Conservation (phyloP, 2,797 vertebrate species). For the Cuniculus paca region DNA sequence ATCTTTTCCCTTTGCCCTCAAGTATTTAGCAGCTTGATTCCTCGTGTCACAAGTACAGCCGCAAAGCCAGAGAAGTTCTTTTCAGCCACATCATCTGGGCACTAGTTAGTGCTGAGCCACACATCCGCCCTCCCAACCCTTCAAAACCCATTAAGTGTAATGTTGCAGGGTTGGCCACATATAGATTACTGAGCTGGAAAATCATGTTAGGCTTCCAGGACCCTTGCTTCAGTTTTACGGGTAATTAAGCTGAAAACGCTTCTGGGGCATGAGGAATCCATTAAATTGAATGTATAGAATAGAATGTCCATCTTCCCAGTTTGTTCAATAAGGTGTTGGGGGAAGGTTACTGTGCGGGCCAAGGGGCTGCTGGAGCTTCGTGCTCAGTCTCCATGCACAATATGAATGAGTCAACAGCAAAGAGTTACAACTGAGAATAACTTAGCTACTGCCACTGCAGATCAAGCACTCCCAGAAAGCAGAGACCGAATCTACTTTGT, state of each 20-base stretch:
- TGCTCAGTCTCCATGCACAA: background rate
- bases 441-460: background rate
- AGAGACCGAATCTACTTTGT: slow-evolving; percentile 5
- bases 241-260: slow-evolving; percentile 85
- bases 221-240: slow-evolving; percentile 85
- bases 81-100: background rate
- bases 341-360: background rate
- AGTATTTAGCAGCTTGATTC: background rate
- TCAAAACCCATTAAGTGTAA: slow-evolving; percentile 73
- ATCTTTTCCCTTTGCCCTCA: background rate
- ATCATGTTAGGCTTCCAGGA: slow-evolving; percentile 85
- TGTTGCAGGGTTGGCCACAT: slow-evolving; percentile 66
- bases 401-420: background rate
- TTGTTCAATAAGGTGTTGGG: slow-evolving; percentile 4
- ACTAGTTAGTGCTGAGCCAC: slow-evolving; percentile 11
- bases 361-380: background rate
- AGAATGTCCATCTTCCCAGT: slow-evolving; percentile 68
- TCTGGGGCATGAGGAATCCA: slow-evolving; percentile 81
- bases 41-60: slow-evolving; percentile 37
- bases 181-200: slow-evolving; percentile 85
- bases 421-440: slow-evolving; percentile 47
- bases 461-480: slow-evolving; percentile 5
- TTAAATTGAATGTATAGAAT: slow-evolving; percentile 81
- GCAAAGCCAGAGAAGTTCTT: slow-evolving; percentile 46
- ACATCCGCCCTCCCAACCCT: slow-evolving; percentile 60